Conservation (phyloP, 2,797 vertebrate genomes). For the Bufotes viridis region DNA sequence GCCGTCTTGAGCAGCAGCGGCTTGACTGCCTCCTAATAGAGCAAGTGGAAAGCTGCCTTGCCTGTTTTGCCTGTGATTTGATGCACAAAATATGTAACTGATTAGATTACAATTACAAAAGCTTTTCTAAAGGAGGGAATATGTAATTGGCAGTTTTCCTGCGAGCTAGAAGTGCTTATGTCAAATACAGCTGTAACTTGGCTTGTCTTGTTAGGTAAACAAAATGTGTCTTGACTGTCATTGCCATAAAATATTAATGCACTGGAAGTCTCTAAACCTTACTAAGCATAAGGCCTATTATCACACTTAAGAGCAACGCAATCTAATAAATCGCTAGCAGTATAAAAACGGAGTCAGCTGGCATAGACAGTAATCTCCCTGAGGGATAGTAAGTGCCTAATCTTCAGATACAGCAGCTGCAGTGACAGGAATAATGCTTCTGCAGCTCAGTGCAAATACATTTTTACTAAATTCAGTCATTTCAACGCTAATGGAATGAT, state of each 20-base stretch:
- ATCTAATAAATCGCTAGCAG: conserved; percentile 82
- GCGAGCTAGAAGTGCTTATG: conserved; percentile 72
- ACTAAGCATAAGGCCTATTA: conserved; percentile 84
- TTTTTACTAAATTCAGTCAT: conserved; percentile 77
- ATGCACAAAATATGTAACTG: conserved; percentile 68
- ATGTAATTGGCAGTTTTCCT: conserved; percentile 69
- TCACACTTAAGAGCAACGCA: conserved; percentile 83
- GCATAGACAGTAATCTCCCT: conserved; percentile 79
- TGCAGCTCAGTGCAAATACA: conserved; percentile 73
- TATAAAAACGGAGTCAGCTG: conserved; percentile 83
- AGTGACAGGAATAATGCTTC: conserved; percentile 79
- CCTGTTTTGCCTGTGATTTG: conserved; percentile 63
- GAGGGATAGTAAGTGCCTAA: conserved; percentile 79
- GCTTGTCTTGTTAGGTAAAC: conserved; percentile 83
- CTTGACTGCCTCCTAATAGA: conserved; percentile 43
- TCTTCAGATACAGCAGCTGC: conserved; percentile 79
- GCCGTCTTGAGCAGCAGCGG: conserved; percentile 27
- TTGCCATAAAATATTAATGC: conserved; percentile 84
- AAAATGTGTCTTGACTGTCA: conserved; percentile 83
- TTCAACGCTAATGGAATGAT: conserved; percentile 77
- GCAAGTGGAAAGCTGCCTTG: background rate
- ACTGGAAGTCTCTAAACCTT: conserved; percentile 83
- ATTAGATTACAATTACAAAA: conserved; percentile 71
- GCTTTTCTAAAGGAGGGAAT: conserved; percentile 68
- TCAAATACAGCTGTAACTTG: conserved; percentile 72